Evolutionary conservation across 2,888 invertebrate species (phyloP), one percentile per base, ranked within the genome.

Genomic region (Anticlea derivata): DNA sequence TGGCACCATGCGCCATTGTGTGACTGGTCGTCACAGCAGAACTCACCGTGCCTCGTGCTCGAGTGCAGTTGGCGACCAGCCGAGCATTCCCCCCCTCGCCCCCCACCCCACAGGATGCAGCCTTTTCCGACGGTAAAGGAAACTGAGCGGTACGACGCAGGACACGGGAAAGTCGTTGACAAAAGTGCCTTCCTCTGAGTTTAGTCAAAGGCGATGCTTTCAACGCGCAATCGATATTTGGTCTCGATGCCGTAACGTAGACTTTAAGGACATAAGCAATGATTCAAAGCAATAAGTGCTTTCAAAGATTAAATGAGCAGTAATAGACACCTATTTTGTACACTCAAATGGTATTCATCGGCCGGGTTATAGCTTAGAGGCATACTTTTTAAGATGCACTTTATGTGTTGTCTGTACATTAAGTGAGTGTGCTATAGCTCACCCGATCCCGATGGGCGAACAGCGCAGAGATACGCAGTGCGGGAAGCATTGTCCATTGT

Each of bases 401-500:
- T 55, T 11, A 38, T 30, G 30, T 5, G 3, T 10, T 6, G 35
- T 40, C n/a, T 47, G 27, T 55, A 35, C n/a, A n/a, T 2, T 7
- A 26, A 22, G 17, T 22, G 31, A 44, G 12, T 8, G 20, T 39
- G 13, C 24, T 24, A 12, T 13, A 27, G 33, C 44, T 26, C 34
- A 30, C 27, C 5, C 8, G 27, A 17, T 17, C 17, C 2, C 17
- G 2, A 17, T 17, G 17, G 2, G 17, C 17, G 4, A 4, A 17
- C 2, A 30, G 35, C 10, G 52, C 43, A 43, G 34, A n/a, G 41
- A 30, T 41, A 38, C 55, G 51, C 51, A 55, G 31, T 55, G 50
- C 55, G 51, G 55, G 40, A 34, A 24, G 23, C 43, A 34, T 41
- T 12, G 50, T 46, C 27, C 50, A 38, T 38, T 38, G 45, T 45